A percentile compares a stretch with the other conserved stretches of the same genome.
phyloP scores from a whole-genome alignment of 2,113 vertebrate genomes.

The Labrus mixtus region DNA sequence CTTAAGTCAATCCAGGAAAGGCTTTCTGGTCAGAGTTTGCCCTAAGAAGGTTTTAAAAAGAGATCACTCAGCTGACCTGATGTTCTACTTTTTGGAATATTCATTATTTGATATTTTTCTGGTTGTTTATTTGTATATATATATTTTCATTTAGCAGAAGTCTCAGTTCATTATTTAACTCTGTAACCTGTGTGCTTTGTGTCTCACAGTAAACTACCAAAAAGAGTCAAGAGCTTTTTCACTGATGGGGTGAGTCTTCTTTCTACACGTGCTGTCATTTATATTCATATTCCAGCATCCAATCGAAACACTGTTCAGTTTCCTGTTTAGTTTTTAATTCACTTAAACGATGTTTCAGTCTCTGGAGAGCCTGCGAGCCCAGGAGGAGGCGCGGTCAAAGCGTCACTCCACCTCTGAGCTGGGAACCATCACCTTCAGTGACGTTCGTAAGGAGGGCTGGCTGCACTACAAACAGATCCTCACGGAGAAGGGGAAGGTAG shows the following conservation, averaged over 20 bases:
- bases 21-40: too few relatives aligned
- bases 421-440: conserved; percentile 88
- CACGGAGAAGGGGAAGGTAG: conserved; percentile 97
- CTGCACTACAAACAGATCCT: conserved; percentile 97
- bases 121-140: too few relatives aligned
- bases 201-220: conserved; percentile 89
- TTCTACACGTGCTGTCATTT: too few relatives aligned
- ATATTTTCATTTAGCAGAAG: too few relatives aligned
- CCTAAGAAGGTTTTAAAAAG: too few relatives aligned
- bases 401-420: conserved; percentile 95
- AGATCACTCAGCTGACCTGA: too few relatives aligned
- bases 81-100: too few relatives aligned
- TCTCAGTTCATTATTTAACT: too few relatives aligned
- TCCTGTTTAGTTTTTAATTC: background rate
- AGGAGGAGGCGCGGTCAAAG: conserved; percentile 90
- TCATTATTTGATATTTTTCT: too few relatives aligned
- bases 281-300: too few relatives aligned
- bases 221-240: conserved; percentile 96
- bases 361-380: conserved; percentile 89
- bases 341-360: conserved; percentile 81
- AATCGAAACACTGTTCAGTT: background rate
- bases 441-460: conserved; percentile 95
- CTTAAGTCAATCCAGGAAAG: too few relatives aligned
- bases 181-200: conserved; percentile 25
- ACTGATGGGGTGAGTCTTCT: conserved; percentile 90